Conservation (phyloP, 2,113 vertebrate genomes). For the Phocoena phocoena region DNA sequence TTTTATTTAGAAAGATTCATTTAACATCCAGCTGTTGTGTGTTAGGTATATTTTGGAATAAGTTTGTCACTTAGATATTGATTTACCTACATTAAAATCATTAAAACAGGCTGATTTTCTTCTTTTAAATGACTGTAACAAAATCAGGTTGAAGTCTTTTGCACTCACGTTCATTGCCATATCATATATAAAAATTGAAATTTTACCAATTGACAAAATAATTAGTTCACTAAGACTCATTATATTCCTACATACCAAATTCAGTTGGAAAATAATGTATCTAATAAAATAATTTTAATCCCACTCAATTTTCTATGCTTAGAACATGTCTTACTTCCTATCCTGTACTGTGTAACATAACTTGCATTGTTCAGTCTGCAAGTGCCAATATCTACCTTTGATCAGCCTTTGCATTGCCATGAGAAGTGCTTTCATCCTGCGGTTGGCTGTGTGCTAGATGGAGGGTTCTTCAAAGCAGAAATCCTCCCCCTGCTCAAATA, state of each 20-base stretch:
- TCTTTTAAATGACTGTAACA: neutral
- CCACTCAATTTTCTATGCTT: neutral
- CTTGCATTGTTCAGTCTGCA: neutral
- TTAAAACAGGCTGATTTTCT: constrained; percentile 38
- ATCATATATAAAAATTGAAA: neutral
- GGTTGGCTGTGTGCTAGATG: neutral
- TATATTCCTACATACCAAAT: neutral
- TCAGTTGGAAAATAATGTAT: neutral
- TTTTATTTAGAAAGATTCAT: constrained; percentile 66
- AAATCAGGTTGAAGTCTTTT: neutral
- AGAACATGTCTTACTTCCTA: neutral
- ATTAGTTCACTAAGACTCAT: neutral
- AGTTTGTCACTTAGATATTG: constrained; percentile 30
- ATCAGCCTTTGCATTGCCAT: neutral
- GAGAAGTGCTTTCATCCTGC: neutral
- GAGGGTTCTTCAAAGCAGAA: neutral
- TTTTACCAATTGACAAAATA: neutral
- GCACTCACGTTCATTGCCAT: neutral
- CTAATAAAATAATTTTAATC: neutral
- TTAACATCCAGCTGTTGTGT: constrained; percentile 36
- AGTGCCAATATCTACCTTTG: neutral
- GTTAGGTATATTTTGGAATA: constrained; percentile 45
- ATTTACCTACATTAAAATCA: constrained; percentile 51
- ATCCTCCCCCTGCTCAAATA: neutral
- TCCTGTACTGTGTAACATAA: neutral